phyloP scores from a whole-genome alignment of 2,888 invertebrate species.

The Ophion slaviceki region DNA sequence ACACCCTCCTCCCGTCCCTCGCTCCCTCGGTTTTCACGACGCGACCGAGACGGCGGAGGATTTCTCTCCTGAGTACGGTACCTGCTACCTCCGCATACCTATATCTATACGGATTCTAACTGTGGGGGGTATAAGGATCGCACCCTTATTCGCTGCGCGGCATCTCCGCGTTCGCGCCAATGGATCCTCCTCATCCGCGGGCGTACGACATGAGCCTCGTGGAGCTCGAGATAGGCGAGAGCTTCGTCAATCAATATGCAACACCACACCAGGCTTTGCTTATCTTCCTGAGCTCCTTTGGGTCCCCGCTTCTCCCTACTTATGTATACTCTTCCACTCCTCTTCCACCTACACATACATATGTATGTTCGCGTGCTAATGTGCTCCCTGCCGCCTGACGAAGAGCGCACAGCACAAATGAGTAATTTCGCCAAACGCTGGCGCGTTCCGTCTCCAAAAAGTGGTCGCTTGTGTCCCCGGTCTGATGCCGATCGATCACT shows the following conservation, averaged over 20 bases:
- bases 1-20: slow-evolving; percentile 76
- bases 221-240: slow-evolving; percentile 55
- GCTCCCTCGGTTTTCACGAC: slow-evolving; percentile 61
- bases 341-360: background rate
- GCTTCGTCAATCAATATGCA: slow-evolving; percentile 83
- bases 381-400: slow-evolving; percentile 28
- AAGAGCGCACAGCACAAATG: slow-evolving; percentile 34
- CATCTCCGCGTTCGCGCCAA: slow-evolving; percentile 63
- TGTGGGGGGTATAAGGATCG: slow-evolving; percentile 29
- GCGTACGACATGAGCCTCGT: slow-evolving; percentile 58
- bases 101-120: slow-evolving; percentile 17
- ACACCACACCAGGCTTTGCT: slow-evolving; percentile 81
- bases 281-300: slow-evolving; percentile 75
- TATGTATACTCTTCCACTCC: slow-evolving; percentile 33
- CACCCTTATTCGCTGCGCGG: slow-evolving; percentile 62
- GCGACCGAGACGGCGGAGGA: slow-evolving; percentile 48
- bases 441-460: background rate
- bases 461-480: background rate
- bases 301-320: slow-evolving; percentile 51
- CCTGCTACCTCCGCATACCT: slow-evolving; percentile 32
- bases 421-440: slow-evolving; percentile 38
- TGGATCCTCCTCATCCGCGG: slow-evolving; percentile 65
- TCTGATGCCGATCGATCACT: background rate
- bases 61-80: slow-evolving; percentile 43
- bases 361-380: slow-evolving; percentile 44